phyloP scores from a whole-genome alignment of 2,113 vertebrate species.

The Sitta europaea region DNA sequence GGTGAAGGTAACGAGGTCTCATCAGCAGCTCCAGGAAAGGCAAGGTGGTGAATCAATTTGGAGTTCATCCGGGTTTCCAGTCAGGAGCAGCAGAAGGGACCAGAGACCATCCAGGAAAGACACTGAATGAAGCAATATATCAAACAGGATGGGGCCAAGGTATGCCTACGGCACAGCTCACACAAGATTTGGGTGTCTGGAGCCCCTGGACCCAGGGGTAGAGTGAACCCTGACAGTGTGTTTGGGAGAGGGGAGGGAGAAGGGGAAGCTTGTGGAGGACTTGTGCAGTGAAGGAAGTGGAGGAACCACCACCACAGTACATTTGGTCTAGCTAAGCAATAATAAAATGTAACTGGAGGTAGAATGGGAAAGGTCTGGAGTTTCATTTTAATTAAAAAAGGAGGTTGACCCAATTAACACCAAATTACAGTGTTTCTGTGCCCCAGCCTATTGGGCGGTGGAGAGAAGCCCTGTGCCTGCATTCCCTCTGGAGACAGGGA shows the following conservation, averaged over 20 bases:
- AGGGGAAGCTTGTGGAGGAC: neutral
- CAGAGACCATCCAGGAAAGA: neutral
- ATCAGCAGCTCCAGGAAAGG: neutral
- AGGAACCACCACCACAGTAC: neutral
- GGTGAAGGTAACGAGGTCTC: neutral
- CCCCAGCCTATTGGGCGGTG: neutral
- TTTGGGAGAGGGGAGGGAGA: neutral
- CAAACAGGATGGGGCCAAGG: rapidly evolving
- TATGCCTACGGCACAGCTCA: neutral
- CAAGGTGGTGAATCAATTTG: neutral
- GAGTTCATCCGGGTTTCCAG: neutral
- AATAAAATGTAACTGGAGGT: neutral
- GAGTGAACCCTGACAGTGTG: neutral
- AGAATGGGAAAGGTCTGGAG: neutral
- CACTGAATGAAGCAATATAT: neutral
- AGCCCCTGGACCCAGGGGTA: neutral
- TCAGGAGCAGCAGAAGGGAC: neutral
- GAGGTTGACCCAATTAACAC: neutral
- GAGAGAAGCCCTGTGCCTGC: neutral
- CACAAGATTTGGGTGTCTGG: neutral
- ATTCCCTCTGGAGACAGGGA: neutral
- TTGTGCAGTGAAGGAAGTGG: neutral
- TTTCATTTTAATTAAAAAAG: neutral
- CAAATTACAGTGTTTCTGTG: neutral
- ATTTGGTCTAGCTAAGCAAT: neutral